These are phyloP conservation scores for Chironex yamaguchii DNA, from an alignment of 30 jellyfish, hydroid and myxozoan genomes.

Conservation along the genomic window DNA sequence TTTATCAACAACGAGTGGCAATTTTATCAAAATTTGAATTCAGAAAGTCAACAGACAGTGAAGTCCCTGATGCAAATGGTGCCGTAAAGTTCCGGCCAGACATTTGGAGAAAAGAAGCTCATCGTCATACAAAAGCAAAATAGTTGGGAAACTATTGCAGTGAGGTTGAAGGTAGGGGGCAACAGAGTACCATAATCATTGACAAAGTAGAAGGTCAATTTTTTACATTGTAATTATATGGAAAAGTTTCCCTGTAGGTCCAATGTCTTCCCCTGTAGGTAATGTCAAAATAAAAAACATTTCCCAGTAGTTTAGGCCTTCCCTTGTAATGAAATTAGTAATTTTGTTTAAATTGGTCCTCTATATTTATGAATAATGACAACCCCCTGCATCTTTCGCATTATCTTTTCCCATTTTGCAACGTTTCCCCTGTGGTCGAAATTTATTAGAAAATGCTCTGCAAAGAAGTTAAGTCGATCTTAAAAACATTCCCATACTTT, in stretches of 20 bases:
- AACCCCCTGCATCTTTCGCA: no score
- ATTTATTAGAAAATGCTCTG: neutral
- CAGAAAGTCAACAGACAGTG: neutral
- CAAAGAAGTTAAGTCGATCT: neutral
- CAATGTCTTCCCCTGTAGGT: no score
- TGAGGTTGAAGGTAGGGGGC: slow-evolving; percentile 12
- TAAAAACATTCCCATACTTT: neutral
- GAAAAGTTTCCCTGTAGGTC: no score
- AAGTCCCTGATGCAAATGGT: slow-evolving; percentile 27
- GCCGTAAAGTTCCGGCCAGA: slow-evolving; percentile 25
- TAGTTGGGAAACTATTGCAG: slow-evolving; percentile 13
- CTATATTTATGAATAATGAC: no score
- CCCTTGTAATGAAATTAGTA: no score
- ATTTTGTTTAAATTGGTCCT: no score
- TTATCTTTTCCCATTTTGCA: no score
- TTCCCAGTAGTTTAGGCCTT: no score
- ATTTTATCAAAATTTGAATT: slow-evolving; percentile 12
- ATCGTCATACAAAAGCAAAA: slow-evolving; percentile 11
- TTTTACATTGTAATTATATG: no score
- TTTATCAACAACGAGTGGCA: slow-evolving; percentile 14
- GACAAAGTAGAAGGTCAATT: neutral
- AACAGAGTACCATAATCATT: slow-evolving; percentile 6
- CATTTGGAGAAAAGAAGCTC: slow-evolving; percentile 28
- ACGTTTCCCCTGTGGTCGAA: no score
- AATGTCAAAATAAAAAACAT: neutral